Conservation (phyloP, 2,113 vertebrate genomes). For the Scolopax mira region DNA sequence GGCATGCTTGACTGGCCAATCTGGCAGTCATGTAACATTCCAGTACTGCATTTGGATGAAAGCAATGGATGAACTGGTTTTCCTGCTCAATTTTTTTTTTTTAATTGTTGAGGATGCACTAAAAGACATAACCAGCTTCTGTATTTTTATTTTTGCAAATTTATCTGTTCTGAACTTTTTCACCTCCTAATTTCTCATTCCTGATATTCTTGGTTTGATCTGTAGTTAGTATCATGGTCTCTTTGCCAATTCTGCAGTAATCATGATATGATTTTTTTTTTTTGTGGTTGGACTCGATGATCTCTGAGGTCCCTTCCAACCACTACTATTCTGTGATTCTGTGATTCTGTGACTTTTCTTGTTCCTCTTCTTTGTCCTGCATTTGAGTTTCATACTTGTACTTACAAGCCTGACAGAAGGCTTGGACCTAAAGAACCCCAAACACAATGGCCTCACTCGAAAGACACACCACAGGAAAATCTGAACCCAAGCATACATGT, state of each 20-base stretch:
- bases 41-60: neutral
- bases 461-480: neutral
- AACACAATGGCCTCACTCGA: neutral
- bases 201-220: neutral
- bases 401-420: neutral
- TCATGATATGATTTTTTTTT: neutral
- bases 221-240: accelerated
- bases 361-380: neutral
- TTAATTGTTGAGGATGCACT: neutral
- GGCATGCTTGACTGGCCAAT: neutral
- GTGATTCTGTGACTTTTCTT: neutral
- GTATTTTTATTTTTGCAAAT: neutral
- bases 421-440: neutral
- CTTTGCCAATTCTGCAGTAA: neutral
- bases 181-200: neutral
- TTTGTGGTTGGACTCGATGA: too few relatives aligned
- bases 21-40: constrained; percentile 34
- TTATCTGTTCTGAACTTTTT: neutral
- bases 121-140: neutral
- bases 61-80: neutral
- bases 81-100: neutral
- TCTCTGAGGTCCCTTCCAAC: too few relatives aligned
- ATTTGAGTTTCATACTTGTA: neutral
- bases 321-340: too few relatives aligned
- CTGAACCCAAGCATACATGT: neutral